Evolutionary conservation across 2,113 vertebrate species (phyloP), one percentile per base, ranked within the genome.

Genomic region (Grus americana): DNA sequence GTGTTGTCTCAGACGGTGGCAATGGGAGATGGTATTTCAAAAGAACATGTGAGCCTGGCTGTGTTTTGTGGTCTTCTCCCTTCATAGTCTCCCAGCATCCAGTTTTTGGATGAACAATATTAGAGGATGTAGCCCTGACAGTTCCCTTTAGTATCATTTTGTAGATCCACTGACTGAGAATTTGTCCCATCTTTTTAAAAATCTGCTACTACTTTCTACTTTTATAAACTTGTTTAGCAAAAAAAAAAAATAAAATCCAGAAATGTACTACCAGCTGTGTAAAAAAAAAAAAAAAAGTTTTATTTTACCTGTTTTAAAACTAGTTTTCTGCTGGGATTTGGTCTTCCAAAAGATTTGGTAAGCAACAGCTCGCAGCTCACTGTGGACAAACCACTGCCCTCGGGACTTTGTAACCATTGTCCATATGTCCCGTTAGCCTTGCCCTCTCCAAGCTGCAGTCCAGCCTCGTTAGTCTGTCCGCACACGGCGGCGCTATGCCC

Each of bases 401-500:
- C 32, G 36, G 36, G 27, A 58, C 29, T 71, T 66, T 61, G 27
- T 29, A 47, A 72, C 38, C 20, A 0, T 0, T 65, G 19, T 21
- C 42, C 2, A 0, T 16, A 16, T 27, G 11, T 88, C 42, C 61
- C 47, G 34, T 44, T 12, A n/a, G 32, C 19, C 49, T 80, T 70
- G 11, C 73, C 36, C 36, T 47, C 67, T 70, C 68, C 29, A 38
- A 29, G 57, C 5, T 26, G 38, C 38, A 58, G 44, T 59, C 44
- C 58, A 59, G 58, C 13, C 44, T 68, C 50, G 68, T 54, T 18
- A 49, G n/a, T 38, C 38, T 71, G 6, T 71, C 32, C 1, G 0
- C 24, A 29, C 20, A n/a, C 0, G 5, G 9, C 38, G 30, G 27
- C 2, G 0, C 23, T 66, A n/a, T 26, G 14, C 10, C n/a, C 24